phyloP scores from a whole-genome alignment of 2,797 vertebrate genomes.

The Acanthornis magna region DNA sequence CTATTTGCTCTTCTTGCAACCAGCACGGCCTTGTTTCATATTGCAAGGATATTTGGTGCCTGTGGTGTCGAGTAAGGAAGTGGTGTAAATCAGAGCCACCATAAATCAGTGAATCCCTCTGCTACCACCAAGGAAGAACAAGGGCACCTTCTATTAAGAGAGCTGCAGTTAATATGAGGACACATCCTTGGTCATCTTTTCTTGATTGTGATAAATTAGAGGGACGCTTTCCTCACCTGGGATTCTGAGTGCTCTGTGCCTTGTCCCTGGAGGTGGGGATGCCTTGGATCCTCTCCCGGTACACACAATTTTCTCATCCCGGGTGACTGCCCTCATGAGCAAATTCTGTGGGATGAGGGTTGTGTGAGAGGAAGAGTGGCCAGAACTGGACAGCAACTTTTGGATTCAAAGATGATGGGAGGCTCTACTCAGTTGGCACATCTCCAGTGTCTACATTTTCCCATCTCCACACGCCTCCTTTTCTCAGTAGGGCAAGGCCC shows the following conservation, averaged over 20 bases:
- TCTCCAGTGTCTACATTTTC: not conserved
- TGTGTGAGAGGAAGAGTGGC: not conserved
- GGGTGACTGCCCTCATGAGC: not conserved
- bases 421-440: not conserved
- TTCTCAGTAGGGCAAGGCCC: rapidly evolving
- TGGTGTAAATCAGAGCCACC: not conserved
- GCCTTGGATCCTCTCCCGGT: not conserved
- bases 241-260: not conserved
- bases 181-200: not conserved
- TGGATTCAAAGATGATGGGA: not conserved
- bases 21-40: not conserved
- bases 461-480: not conserved
- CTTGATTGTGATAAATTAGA: constrained; percentile 13
- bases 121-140: not conserved
- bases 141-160: constrained; percentile 8
- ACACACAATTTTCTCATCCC: not conserved
- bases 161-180: constrained; percentile 12
- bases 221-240: not conserved
- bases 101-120: constrained; percentile 26
- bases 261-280: not conserved
- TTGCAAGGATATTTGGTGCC: not conserved
- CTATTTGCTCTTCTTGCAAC: not conserved
- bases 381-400: not conserved
- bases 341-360: not conserved
- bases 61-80: not conserved